These are phyloP conservation scores for Apodemus speciosus DNA, from an alignment of 2,113 vertebrate genomes.

Conservation along the genomic window DNA sequence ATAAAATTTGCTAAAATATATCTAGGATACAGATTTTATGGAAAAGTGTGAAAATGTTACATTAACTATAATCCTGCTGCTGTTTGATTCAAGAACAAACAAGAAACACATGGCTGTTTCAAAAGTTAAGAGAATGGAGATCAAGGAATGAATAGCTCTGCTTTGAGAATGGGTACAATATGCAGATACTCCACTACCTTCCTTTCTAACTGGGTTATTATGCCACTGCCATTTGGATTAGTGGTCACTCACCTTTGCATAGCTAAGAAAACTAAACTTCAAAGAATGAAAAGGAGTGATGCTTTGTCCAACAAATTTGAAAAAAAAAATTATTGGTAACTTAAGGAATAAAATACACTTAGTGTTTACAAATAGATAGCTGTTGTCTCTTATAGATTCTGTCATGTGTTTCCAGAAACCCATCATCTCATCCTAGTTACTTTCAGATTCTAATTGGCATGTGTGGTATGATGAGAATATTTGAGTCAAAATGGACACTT, in stretches of 20 bases:
- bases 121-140: background rate
- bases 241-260: background rate
- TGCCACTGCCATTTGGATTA: background rate
- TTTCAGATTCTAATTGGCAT: background rate
- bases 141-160: too few relatives aligned
- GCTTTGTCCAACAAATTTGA: background rate
- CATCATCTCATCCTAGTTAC: background rate
- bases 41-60: background rate
- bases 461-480: background rate
- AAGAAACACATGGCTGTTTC: background rate
- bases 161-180: background rate
- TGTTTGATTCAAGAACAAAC: background rate
- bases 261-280: background rate
- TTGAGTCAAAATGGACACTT: background rate
- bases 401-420: background rate
- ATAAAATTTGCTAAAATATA: background rate
- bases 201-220: background rate
- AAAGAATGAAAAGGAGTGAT: background rate
- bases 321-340: background rate
- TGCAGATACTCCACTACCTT: background rate
- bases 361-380: background rate
- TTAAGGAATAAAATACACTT: background rate
- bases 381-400: background rate
- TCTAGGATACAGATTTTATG: background rate
- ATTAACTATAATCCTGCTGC: background rate